Evolutionary conservation across 1,140 invertebrate genomes (phyloP).

Genomic region (Tenebrio molitor): DNA sequence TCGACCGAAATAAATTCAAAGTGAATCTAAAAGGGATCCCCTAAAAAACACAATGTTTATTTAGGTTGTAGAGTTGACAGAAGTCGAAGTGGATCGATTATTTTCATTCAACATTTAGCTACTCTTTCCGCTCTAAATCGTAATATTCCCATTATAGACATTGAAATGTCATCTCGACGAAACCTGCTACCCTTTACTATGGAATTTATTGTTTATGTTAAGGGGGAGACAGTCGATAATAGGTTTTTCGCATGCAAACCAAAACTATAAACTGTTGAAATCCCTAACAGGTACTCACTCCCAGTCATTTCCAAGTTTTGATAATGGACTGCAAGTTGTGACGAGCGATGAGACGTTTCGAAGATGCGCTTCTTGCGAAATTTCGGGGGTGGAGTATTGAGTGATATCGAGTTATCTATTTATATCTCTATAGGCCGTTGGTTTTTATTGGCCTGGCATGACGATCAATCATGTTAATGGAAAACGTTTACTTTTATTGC

Average conservation of each 20-base stretch:
- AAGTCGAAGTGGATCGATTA: conserved; percentile 18
- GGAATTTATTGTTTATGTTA: conserved; percentile 38
- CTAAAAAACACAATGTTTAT: neutral
- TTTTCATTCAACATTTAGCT: conserved; percentile 36
- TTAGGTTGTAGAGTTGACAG: neutral
- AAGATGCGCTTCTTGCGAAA: too few species aligned
- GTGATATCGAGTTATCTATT: neutral
- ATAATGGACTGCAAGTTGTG: neutral
- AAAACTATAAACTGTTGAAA: conserved; percentile 16
- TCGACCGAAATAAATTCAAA: neutral
- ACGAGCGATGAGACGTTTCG: too few species aligned
- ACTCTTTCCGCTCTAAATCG: conserved; percentile 24
- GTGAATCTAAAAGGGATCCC: neutral
- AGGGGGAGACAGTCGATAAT: conserved; percentile 29
- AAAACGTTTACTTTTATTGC: conserved; percentile 3
- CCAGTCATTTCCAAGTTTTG: neutral
- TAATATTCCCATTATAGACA: conserved; percentile 36
- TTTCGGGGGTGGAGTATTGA: neutral
- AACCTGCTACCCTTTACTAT: conserved; percentile 28
- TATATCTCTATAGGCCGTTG: neutral
- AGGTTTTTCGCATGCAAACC: conserved; percentile 28
- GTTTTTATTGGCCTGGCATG: conserved; percentile 1
- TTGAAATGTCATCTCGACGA: conserved; percentile 35
- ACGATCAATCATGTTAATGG: conserved; percentile 11
- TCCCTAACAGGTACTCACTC: neutral